Evolutionary conservation across 64 coral and sea anemone species (phyloP), one percentile per base, ranked within the genome.

Genomic region (Porites lutea): DNA sequence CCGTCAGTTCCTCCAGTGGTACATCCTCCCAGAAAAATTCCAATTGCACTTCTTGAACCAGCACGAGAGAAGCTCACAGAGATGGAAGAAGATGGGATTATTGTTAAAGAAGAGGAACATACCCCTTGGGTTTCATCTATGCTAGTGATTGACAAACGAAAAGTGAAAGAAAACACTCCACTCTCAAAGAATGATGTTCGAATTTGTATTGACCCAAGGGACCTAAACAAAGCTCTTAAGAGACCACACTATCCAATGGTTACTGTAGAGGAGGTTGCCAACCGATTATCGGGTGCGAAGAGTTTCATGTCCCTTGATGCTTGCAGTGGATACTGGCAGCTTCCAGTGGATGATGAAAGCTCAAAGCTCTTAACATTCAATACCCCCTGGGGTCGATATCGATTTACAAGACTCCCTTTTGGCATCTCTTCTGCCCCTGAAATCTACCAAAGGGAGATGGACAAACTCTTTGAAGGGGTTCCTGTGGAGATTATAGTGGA

Each of bases 11-110:
- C 72, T 19, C 82, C 90, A 62, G 90, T 37, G 1, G 27, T 37
- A 0, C 27, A 37, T 37, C 27, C 75, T 44, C 63, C 77, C 48
- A 86, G 81, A 63, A 85, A 85, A 52, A 47, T 86, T 9, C 69
- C 89, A 15, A 48, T 92, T 46, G 50, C 66, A 22, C 67, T 86
- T 16, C 54, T 85, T 19, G 80, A 79, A 10, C 82, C 90, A 78
- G 47, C 65, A 21, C 58, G 44, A 77, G 72, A 92, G 47, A 93
- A 71, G 61, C 49, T 87, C 13, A 70, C 15, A 19, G 83, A 88
- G 74, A 93, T 88, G 84, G 84, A 88, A 72, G 63, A 93, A 79
- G 77, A 88, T 88, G 92, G 84, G 14, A 93, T 88, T 54, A 88
- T 93, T 10, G 91, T 87, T 1, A 87, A 87, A 88, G 92, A 73